Percentiles rank a stretch among this genome's conserved stretches.
These are phyloP conservation scores for Pampusana beccarii DNA, from an alignment of 2,113 vertebrate genomes.

Conservation along the genomic window DNA sequence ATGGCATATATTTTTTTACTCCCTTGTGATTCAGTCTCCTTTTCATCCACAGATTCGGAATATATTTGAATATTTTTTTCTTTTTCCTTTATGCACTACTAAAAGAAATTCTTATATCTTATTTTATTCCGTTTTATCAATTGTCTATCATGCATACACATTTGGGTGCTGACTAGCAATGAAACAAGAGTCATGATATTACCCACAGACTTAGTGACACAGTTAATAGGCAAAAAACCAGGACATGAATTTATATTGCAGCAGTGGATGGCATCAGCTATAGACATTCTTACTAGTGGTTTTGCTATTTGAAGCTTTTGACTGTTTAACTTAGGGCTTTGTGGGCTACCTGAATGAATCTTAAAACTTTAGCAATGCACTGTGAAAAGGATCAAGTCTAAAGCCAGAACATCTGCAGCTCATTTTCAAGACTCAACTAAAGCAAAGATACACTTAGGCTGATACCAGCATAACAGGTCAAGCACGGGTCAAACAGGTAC, in stretches of 20 bases:
- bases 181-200: not conserved
- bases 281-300: not conserved
- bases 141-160: not conserved
- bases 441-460: not conserved
- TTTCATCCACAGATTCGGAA: not conserved
- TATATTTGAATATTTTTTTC: not conserved
- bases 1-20: not conserved
- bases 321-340: not conserved
- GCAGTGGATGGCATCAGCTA: not conserved
- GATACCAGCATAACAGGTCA: not conserved
- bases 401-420: not conserved
- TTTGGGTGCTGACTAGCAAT: not conserved
- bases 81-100: not conserved
- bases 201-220: not conserved
- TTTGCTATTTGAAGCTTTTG: not conserved
- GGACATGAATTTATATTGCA: not conserved
- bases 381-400: not conserved
- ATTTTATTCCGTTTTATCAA: not conserved
- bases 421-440: not conserved
- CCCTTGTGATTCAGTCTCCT: not conserved
- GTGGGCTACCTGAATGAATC: not conserved
- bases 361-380: not conserved
- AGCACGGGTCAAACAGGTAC: not conserved
- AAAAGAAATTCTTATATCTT: not conserved
- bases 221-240: not conserved